These are phyloP conservation scores for Brachyopa scutellaris DNA, from an alignment of 2,888 invertebrate species.

Conservation along the genomic window DNA sequence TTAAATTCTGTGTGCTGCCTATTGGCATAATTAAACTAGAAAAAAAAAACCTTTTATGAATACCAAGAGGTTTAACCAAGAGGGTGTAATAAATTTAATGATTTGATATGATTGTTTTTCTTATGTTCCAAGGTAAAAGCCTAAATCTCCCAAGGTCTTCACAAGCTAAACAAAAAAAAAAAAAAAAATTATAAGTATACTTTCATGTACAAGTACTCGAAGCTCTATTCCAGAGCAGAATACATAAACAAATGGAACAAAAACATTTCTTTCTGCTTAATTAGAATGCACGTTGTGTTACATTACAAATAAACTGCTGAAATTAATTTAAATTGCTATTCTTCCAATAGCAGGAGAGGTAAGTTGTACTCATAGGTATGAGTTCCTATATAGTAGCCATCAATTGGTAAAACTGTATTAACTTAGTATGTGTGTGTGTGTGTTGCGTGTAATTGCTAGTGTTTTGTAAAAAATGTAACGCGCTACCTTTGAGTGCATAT, in stretches of 20 bases:
- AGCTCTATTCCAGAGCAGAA: slow-evolving; percentile 8
- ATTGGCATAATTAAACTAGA: slow-evolving; percentile 7
- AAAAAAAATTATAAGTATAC: no score
- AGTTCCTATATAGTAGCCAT: slow-evolving; percentile 37
- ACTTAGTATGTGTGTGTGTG: background rate
- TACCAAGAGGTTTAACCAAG: slow-evolving; percentile 3
- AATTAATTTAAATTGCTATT: slow-evolving; percentile 43
- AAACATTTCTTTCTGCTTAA: slow-evolving; percentile 11
- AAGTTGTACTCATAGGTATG: no score
- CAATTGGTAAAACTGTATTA: background rate
- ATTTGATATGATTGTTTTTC: no score
- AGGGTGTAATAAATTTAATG: no score
- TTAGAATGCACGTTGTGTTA: slow-evolving; percentile 41
- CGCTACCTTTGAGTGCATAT: slow-evolving; percentile 7
- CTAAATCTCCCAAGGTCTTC: no score
- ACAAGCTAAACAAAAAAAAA: no score
- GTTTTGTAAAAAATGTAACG: slow-evolving; percentile 6
- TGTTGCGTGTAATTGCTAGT: no score
- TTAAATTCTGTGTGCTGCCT: background rate
- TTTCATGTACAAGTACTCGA: no score
- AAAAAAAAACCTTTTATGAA: background rate
- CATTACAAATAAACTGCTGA: slow-evolving; percentile 41
- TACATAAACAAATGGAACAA: background rate
- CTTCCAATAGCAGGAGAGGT: no score
- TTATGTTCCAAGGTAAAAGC: no score